Conservation (phyloP, 1,140 invertebrate species). For the Drosophila albomicans region DNA sequence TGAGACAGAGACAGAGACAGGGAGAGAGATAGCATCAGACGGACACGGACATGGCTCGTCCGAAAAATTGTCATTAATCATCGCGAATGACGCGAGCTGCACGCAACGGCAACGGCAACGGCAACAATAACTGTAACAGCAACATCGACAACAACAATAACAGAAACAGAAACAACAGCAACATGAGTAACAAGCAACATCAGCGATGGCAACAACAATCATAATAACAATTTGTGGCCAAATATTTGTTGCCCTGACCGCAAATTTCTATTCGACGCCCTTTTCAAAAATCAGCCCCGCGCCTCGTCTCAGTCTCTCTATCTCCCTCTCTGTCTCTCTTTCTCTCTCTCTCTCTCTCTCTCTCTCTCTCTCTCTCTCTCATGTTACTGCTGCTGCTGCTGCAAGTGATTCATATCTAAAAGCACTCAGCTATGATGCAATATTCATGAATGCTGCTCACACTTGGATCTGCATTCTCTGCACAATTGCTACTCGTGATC, state of each 20-base stretch:
- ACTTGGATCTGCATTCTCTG: conserved; percentile 11
- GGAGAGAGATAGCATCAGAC: conserved; percentile 31
- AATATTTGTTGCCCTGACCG: conserved; percentile 66
- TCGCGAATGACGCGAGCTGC: conserved; percentile 55
- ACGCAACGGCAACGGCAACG: conserved; percentile 58
- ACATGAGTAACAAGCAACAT: conserved; percentile 1
- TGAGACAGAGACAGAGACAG: neutral
- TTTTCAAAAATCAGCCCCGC: neutral
- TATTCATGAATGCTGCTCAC: conserved; percentile 34
- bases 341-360: no score
- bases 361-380: no score
- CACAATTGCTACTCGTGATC: conserved; percentile 17
- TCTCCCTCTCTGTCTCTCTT: no score
- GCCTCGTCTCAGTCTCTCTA: neutral
- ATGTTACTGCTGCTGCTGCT: neutral
- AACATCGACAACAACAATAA: conserved; percentile 1
- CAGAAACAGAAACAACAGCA: conserved; percentile 18
- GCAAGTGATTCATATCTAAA: conserved; percentile 39
- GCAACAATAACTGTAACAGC: conserved; percentile 10
- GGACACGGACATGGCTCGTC: conserved; percentile 47
- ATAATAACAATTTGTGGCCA: conserved; percentile 81
- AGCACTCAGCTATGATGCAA: conserved; percentile 32
- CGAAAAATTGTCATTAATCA: conserved; percentile 82
- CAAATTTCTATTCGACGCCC: conserved; percentile 42
- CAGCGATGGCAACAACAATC: conserved; percentile 35